Percentiles rank a stretch among this genome's conserved stretches.
Evolutionary conservation across 2,888 invertebrate genomes (phyloP).

Genomic region (Amiota mariae): DNA sequence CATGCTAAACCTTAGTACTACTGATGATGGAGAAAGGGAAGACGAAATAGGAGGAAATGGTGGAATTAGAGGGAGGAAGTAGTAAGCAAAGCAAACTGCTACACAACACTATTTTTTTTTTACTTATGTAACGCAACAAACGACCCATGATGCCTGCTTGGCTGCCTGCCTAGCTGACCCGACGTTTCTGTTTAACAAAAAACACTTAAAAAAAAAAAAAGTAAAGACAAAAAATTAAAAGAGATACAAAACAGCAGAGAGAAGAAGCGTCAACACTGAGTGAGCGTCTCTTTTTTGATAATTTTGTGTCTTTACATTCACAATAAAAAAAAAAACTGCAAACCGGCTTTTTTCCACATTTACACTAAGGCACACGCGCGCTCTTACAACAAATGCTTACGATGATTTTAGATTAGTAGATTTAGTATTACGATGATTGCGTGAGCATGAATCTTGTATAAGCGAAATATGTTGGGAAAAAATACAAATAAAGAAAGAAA

Average conservation of each 20-base stretch:
- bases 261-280: background rate
- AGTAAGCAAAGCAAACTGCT: too few relatives aligned
- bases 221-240: background rate
- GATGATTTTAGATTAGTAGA: too few relatives aligned
- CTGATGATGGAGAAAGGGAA: too few relatives aligned
- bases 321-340: background rate
- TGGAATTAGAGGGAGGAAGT: too few relatives aligned
- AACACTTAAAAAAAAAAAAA: background rate
- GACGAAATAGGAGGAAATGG: too few relatives aligned
- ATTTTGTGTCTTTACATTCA: background rate
- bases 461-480: background rate
- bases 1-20: background rate
- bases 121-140: conserved; percentile 23
- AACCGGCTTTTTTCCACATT: conserved; percentile 21
- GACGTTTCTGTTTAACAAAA: background rate
- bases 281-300: background rate
- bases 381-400: background rate
- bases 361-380: background rate
- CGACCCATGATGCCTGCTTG: conserved; percentile 4
- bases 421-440: background rate
- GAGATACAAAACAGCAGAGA: background rate
- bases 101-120: background rate
- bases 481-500: background rate
- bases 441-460: background rate
- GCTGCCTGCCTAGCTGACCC: background rate